phyloP scores from a whole-genome alignment of 2,888 invertebrate genomes.

The Drosophila testacea region DNA sequence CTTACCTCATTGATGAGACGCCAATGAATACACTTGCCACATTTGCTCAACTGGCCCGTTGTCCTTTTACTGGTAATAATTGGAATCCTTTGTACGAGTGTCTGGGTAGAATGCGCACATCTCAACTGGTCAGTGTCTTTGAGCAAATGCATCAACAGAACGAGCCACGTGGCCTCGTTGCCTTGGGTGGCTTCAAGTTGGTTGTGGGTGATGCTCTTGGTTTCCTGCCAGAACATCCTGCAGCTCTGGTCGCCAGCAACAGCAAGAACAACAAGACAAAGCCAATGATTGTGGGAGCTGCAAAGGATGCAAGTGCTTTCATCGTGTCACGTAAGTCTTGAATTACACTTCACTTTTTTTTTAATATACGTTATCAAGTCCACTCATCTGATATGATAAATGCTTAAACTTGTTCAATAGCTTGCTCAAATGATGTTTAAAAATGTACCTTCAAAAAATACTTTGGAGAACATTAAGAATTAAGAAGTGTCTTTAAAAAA shows the following conservation, averaged over 20 bases:
- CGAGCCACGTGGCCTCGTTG: slow-evolving; percentile 68
- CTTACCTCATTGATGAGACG: slow-evolving; percentile 86
- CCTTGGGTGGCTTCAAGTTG: slow-evolving; percentile 81
- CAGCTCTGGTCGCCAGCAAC: slow-evolving; percentile 66
- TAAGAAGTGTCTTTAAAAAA: no score
- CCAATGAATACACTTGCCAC: slow-evolving; percentile 82
- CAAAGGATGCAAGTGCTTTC: slow-evolving; percentile 86
- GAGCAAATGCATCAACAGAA: slow-evolving; percentile 73
- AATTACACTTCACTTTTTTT: neutral
- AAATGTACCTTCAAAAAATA: no score
- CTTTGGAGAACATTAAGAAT: no score
- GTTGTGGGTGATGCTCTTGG: slow-evolving; percentile 82
- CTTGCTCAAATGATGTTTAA: no score
- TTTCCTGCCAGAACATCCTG: slow-evolving; percentile 79
- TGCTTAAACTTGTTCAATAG: no score
- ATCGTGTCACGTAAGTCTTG: slow-evolving; percentile 83
- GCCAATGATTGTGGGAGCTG: slow-evolving; percentile 85
- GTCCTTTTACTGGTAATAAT: slow-evolving; percentile 56
- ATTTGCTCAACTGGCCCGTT: slow-evolving; percentile 84
- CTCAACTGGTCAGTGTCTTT: slow-evolving; percentile 74
- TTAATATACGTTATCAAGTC: no score
- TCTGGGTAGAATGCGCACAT: slow-evolving; percentile 72
- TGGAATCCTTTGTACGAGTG: slow-evolving; percentile 59
- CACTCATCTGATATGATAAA: no score
- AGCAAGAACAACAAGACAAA: slow-evolving; percentile 58